phyloP scores from a whole-genome alignment of 2,888 invertebrate species.

The Zonitis immaculata region DNA sequence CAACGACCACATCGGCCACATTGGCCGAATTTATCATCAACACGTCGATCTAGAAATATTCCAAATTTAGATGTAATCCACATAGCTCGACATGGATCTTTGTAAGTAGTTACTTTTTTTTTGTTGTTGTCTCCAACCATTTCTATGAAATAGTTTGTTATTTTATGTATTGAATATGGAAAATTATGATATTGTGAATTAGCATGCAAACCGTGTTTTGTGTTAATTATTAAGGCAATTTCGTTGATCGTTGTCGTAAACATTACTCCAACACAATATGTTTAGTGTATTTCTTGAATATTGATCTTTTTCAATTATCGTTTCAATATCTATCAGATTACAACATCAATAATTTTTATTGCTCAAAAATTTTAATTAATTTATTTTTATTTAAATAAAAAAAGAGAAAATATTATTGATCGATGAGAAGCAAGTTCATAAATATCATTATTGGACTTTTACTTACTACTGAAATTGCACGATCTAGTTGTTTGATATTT shows the following conservation, averaged over 20 bases:
- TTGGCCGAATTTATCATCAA: conserved; percentile 43
- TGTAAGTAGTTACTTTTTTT: conserved; percentile 37
- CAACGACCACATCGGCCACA: conserved; percentile 42
- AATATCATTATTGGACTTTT: background rate
- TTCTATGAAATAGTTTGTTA: conserved; percentile 4
- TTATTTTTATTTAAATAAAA: no score
- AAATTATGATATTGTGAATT: conserved; percentile 42
- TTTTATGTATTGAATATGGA: conserved; percentile 22
- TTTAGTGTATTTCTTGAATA: conserved; percentile 29
- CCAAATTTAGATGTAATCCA: conserved; percentile 41
- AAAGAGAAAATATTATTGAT: no score
- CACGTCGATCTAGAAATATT: conserved; percentile 38
- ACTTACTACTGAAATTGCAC: background rate
- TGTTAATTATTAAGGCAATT: conserved; percentile 42
- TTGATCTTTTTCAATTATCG: conserved; percentile 22
- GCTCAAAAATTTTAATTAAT: background rate
- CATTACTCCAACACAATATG: conserved; percentile 26
- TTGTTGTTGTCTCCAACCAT: conserved; percentile 2
- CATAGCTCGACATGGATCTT: conserved; percentile 45
- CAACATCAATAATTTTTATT: conserved; percentile 2
- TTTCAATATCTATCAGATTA: conserved; percentile 19
- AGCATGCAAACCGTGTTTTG: conserved; percentile 39
- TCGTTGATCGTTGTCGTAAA: conserved; percentile 32
- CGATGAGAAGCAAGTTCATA: background rate
- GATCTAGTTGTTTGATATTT: conserved; percentile 1